Conservation (phyloP, 1,140 invertebrate species). For the Danaus melanippus region DNA sequence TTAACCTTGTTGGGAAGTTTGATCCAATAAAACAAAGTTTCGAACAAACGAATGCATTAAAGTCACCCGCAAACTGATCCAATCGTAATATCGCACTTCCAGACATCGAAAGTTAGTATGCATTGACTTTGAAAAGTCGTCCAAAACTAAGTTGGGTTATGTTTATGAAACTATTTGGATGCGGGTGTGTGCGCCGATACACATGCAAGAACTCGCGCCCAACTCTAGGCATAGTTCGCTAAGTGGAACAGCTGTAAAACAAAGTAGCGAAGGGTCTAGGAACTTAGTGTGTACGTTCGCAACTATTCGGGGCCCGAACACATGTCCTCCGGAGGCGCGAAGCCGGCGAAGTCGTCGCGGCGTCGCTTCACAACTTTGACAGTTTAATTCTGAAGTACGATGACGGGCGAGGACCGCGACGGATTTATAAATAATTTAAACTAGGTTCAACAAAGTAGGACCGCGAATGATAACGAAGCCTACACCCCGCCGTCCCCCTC, state of each 20-base stretch:
- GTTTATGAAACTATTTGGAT: slow-evolving; percentile 71
- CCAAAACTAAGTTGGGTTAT: slow-evolving; percentile 71
- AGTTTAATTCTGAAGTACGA: slow-evolving; percentile 53
- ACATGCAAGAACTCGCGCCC: slow-evolving; percentile 69
- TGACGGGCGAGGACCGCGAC: slow-evolving; percentile 47
- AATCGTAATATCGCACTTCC: slow-evolving; percentile 68
- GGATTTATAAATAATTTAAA: slow-evolving; percentile 68
- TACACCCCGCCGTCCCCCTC: slow-evolving; percentile 43
- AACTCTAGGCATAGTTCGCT: slow-evolving; percentile 69
- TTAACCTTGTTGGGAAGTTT: slow-evolving; percentile 59
- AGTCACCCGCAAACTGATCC: slow-evolving; percentile 65
- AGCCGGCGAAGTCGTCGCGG: slow-evolving; percentile 23
- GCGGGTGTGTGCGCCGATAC: slow-evolving; percentile 65
- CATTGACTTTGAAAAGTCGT: slow-evolving; percentile 72
- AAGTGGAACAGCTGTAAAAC: slow-evolving; percentile 72
- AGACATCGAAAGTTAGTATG: slow-evolving; percentile 71
- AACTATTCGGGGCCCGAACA: slow-evolving; percentile 56
- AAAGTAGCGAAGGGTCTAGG: slow-evolving; percentile 71
- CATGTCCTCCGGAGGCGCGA: slow-evolving; percentile 42
- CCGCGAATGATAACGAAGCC: slow-evolving; percentile 65
- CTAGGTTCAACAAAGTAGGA: slow-evolving; percentile 69
- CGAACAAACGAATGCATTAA: slow-evolving; percentile 70
- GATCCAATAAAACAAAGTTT: slow-evolving; percentile 67
- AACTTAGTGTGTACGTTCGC: slow-evolving; percentile 63
- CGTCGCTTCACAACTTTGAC: slow-evolving; percentile 48